phyloP scores from a whole-genome alignment of 2,113 vertebrate species.

The Arenaria interpres region DNA sequence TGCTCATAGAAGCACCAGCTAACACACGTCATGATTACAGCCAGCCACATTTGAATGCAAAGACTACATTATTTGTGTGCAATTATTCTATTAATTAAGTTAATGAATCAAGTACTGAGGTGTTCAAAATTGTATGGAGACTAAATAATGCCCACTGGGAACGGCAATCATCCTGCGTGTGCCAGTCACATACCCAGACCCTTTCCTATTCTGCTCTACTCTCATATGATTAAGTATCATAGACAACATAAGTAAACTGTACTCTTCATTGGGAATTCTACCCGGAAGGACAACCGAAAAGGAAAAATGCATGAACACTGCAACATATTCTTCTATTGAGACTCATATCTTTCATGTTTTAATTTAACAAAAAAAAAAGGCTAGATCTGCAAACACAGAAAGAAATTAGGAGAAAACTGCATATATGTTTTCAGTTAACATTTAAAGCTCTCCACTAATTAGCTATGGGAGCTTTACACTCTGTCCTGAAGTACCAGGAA shows the following conservation, averaged over 20 bases:
- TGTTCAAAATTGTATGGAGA: not conserved
- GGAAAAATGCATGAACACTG: not conserved
- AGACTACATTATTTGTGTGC: not conserved
- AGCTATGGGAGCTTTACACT: not conserved
- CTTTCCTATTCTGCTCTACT: not conserved
- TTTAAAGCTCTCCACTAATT: not conserved
- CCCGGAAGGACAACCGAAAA: not conserved
- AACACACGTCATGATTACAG: not conserved
- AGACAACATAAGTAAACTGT: not conserved
- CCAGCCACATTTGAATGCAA: not conserved
- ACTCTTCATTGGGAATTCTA: not conserved
- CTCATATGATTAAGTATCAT: not conserved
- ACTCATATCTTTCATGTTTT: not conserved
- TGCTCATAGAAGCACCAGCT: not conserved
- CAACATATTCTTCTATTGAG: not conserved
- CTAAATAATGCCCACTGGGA: conserved; percentile 33
- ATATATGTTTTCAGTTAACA: not conserved
- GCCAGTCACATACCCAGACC: not conserved
- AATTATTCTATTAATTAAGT: conserved; percentile 51
- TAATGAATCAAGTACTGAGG: conserved; percentile 25
- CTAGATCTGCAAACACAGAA: not conserved
- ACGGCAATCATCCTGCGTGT: not conserved
- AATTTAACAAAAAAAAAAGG: not conserved
- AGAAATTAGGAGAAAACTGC: not conserved
- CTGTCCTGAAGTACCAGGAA: not conserved